Evolutionary conservation across 2,888 invertebrate genomes (phyloP).

Genomic region (Lycaena phlaeas): DNA sequence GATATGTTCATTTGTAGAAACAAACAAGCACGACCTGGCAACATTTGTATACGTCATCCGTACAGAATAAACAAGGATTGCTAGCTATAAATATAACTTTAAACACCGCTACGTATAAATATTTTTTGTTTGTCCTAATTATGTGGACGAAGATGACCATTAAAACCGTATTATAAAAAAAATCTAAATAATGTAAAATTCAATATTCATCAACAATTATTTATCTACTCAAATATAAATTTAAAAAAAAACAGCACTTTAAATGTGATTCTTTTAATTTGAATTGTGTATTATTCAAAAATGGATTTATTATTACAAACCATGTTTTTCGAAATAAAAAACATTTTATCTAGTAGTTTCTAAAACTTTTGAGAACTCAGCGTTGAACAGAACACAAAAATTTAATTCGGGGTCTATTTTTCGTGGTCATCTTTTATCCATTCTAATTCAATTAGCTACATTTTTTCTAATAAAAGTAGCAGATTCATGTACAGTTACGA

Average conservation of each 20-base stretch:
- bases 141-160: slow-evolving; percentile 1
- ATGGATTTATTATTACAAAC: no score
- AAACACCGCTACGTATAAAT: slow-evolving; percentile 8
- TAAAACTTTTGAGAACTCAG: no score
- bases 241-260: no score
- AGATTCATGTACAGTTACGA: background rate
- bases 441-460: background rate
- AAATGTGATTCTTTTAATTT: no score
- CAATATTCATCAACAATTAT: no score
- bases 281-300: no score
- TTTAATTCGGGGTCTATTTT: no score
- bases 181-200: background rate
- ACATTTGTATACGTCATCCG: background rate
- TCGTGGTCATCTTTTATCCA: slow-evolving; percentile 1
- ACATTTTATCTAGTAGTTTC: no score
- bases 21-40: slow-evolving; percentile 5
- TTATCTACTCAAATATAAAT: no score
- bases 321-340: no score
- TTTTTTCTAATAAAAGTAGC: background rate
- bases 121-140: slow-evolving; percentile 2
- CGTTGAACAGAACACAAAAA: no score
- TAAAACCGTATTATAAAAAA: background rate
- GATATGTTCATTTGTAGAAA: slow-evolving; percentile 6
- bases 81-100: background rate
- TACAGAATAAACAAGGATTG: background rate